Conservation (phyloP, 2,888 invertebrate genomes). For the Sisyra nigra region DNA sequence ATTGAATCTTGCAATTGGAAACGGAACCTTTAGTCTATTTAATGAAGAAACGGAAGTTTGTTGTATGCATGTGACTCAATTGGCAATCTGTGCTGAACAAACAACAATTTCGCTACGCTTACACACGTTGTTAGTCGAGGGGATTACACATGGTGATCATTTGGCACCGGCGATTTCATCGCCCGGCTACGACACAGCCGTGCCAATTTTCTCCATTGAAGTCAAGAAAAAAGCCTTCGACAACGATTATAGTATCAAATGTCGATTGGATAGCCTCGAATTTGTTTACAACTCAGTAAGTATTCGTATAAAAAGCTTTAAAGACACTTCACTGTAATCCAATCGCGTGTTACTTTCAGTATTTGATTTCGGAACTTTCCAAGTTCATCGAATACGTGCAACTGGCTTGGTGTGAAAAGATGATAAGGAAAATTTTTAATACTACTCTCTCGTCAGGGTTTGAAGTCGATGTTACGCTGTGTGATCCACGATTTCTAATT, state of each 20-base stretch:
- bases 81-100: conserved; percentile 23
- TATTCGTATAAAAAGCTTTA: conserved; percentile 7
- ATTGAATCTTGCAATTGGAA: conserved; percentile 6
- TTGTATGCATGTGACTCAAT: conserved; percentile 4
- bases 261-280: conserved; percentile 57
- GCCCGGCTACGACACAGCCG: conserved; percentile 37
- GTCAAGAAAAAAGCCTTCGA: conserved; percentile 55
- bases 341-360: background rate
- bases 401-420: too few relatives aligned
- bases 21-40: background rate
- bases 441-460: too few relatives aligned
- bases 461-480: too few relatives aligned
- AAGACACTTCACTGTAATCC: background rate
- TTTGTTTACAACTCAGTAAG: conserved; percentile 60
- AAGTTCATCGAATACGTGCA: too few relatives aligned
- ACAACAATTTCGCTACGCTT: conserved; percentile 36
- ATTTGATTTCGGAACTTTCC: too few relatives aligned
- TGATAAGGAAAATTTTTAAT: too few relatives aligned
- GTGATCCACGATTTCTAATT: too few relatives aligned
- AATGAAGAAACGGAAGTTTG: conserved; percentile 3
- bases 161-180: conserved; percentile 46
- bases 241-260: conserved; percentile 48
- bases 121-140: conserved; percentile 35
- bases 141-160: conserved; percentile 52
- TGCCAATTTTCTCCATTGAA: conserved; percentile 57